Evolutionary conservation across 2,113 vertebrate species (phyloP).

Genomic region (Isurus oxyrinchus): DNA sequence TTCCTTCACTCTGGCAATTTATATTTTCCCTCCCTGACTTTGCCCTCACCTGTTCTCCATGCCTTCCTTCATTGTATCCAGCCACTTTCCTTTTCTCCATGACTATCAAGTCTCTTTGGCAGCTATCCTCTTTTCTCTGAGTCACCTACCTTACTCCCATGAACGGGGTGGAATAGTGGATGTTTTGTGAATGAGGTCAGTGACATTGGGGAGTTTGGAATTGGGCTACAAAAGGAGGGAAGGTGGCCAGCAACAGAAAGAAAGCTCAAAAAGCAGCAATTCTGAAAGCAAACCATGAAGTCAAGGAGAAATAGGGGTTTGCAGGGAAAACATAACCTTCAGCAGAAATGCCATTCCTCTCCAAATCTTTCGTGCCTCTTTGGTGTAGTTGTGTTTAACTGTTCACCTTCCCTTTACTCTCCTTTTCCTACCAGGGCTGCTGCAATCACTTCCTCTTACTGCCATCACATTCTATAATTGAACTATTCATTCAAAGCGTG

Average conservation of each 20-base stretch:
- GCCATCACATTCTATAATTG: too few relatives aligned
- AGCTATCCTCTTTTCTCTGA: neutral
- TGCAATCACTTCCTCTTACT: neutral
- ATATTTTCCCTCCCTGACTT: neutral
- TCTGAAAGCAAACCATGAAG: neutral
- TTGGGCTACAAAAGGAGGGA: neutral
- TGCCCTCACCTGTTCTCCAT: neutral
- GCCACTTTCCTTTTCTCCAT: neutral
- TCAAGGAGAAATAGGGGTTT: neutral
- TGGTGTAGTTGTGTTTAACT: neutral
- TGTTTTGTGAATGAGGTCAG: neutral
- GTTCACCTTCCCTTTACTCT: neutral
- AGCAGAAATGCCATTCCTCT: neutral
- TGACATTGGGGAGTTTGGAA: neutral
- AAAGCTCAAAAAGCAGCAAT: neutral
- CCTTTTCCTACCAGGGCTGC: too few relatives aligned
- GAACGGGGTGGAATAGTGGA: neutral
- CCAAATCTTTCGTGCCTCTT: neutral
- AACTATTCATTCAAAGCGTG: too few relatives aligned
- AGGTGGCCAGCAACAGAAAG: neutral
- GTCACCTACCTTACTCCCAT: neutral
- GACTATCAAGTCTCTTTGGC: neutral
- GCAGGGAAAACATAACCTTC: neutral
- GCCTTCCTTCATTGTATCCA: neutral
- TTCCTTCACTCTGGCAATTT: neutral